Base-by-base conservation (phyloP, 2,113 vertebrate genomes). In the Dicerorhinus sumatrensis region DNA sequence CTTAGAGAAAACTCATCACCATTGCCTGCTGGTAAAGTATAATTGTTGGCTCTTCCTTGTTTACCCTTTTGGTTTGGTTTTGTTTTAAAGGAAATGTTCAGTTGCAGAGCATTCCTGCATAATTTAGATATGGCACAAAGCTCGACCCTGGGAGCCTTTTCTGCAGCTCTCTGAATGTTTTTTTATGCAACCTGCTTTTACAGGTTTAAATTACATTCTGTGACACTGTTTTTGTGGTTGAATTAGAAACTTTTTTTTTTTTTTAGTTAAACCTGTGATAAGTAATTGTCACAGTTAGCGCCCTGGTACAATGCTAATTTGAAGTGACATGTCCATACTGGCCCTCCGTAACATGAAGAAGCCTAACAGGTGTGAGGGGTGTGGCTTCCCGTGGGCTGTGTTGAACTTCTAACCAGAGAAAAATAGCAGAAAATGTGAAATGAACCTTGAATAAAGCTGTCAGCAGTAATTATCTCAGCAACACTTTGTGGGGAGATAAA, bases 401-500 rank as follows among this genome's bases (percentile, higher is more conserved):
- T 98, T 98, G 98, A 98, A 98, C 98, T 99, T 98, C 98, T 98
- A 99, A 98, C 99, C 99, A 99, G 98, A 98, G 98, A 99, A 99
- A 99, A 98, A 98, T 97, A 98, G 99, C 98, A 99, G 99, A 99
- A 99, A 99, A 99, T 99, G 99, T 99, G 99, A 99, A 99, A 99
- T 99, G 99, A 99, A 99, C 99, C 98, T 99, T 99, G 99, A 99
- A 99, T 99, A 99, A 99, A 99, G 99, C 99, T 99, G 99, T 99
- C 99, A 99, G 99, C 98, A 99, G 99, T 99, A 99, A 99, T 99
- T 99, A 99, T 99, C 99, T 99, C 99, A 99, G 97, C 98, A 98
- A 98, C 98, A 99, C 98, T 99, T 98, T 98, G 98, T 99, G 97
- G 94, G 93, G 91, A 99, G 98, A 98, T 98, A 98, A 98, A 99